Evolutionary conservation across 2,113 vertebrate genomes (phyloP), one percentile per base, ranked within the genome.

Genomic region (Platichthys flesus): DNA sequence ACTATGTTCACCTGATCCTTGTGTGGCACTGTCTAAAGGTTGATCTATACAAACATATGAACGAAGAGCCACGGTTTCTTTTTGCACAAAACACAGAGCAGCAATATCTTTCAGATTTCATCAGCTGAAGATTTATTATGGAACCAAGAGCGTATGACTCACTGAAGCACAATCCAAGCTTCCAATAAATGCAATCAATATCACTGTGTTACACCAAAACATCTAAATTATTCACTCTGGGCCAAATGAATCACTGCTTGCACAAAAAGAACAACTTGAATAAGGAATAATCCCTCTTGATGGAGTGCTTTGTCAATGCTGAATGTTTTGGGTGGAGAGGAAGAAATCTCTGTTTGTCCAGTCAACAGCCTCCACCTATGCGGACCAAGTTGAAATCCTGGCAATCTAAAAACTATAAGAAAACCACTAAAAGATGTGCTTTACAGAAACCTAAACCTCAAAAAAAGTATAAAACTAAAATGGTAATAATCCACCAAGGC

Each of bases 1-100:
- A 24, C 37, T 24, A 18, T 26, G 56, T 74, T 69, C n/a, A 59
- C 59, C 79, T 71, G 35, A 67, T 69, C 61, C n/a, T 54, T 69
- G 37, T 57, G 26, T 5, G 58, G 59, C 52, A 6, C 28, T 56
- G 26, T 76, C 74, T 78, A 35, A 66, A 60, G 24, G 64, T 5
- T 52, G 23, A 26, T 28, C 28, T 37, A 20, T 72, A 28, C 52
- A 80, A 28, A 31, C 56, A 59, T 9, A 72, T 67, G 20, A 58
- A 64, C 1, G 18, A 55, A 10, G 52, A 55, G 12, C 52, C n/a
- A 23, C 5, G 64, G 71, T 10, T 28, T 37, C 1, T 37, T 37
- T 37, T 37, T 55, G 45, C 6, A 15, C 3, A 0, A 20, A 61
- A 13, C 20, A 68, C 13, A 37, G 23, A 52, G 58, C 9, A 15